phyloP scores from a whole-genome alignment of 2,888 invertebrate species.

The Eremobia ochroleuca region DNA sequence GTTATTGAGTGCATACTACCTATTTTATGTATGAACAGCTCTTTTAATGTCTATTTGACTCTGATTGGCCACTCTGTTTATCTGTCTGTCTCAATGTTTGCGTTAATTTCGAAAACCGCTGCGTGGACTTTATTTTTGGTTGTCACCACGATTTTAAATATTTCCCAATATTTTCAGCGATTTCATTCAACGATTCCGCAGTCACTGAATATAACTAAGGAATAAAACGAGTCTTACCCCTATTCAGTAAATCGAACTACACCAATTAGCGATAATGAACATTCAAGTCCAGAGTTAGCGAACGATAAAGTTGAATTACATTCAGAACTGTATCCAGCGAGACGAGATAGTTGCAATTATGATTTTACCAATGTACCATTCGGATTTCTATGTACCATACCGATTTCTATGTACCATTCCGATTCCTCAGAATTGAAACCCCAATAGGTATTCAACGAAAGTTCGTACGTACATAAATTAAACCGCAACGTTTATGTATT shows the following conservation, averaged over 20 bases:
- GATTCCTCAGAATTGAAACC: slow-evolving; percentile 68
- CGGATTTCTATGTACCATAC: slow-evolving; percentile 58
- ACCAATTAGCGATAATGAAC: slow-evolving; percentile 65
- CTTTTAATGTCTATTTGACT: slow-evolving; percentile 19
- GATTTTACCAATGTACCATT: slow-evolving; percentile 65
- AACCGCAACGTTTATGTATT: slow-evolving; percentile 81
- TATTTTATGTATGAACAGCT: slow-evolving; percentile 12
- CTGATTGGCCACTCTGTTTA: slow-evolving; percentile 1
- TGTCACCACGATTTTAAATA: slow-evolving; percentile 25
- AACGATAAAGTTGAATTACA: slow-evolving; percentile 64
- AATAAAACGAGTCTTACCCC: slow-evolving; percentile 45
- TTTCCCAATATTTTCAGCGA: slow-evolving; percentile 6
- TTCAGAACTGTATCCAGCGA: slow-evolving; percentile 55
- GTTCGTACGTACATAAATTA: slow-evolving; percentile 80
- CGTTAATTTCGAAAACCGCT: slow-evolving; percentile 11
- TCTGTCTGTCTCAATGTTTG: slow-evolving; percentile 25
- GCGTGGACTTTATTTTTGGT: slow-evolving; percentile 9
- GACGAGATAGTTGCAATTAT: slow-evolving; percentile 67
- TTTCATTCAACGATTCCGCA: slow-evolving; percentile 17
- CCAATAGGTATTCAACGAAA: slow-evolving; percentile 72
- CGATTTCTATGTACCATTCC: slow-evolving; percentile 58
- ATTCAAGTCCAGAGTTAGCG: slow-evolving; percentile 62
- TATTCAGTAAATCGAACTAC: slow-evolving; percentile 53
- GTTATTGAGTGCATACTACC: slow-evolving; percentile 13
- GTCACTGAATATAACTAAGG: slow-evolving; percentile 12